A percentile compares a stretch with the other conserved stretches of the same genome.
Conservation (phyloP, 2,113 vertebrate genomes). For the Phylloscopus trochiloides region DNA sequence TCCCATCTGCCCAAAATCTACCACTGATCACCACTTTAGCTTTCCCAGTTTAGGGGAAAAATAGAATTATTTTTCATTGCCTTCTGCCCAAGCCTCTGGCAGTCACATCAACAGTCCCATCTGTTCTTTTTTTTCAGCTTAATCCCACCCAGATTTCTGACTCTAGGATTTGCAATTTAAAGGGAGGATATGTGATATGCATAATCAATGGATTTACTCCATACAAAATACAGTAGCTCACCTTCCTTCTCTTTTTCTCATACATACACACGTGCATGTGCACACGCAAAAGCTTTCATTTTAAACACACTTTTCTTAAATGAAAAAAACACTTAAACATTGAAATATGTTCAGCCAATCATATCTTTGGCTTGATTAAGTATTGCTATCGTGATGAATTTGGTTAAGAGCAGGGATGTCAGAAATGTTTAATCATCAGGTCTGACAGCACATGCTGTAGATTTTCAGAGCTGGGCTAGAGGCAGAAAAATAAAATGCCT, state of each 20-base stretch:
- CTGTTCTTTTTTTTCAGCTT: slow-evolving; percentile 71
- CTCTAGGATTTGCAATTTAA: slow-evolving; percentile 66
- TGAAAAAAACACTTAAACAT: not conserved
- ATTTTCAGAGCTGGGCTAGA: slow-evolving; percentile 10
- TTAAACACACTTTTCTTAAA: not conserved
- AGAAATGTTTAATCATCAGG: slow-evolving; percentile 37
- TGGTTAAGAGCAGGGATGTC: slow-evolving; percentile 25
- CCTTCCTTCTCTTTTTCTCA: not conserved
- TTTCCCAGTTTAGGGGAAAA: slow-evolving; percentile 61
- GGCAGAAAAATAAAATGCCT: slow-evolving; percentile 33
- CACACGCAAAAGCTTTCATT: not conserved
- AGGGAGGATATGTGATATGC: slow-evolving; percentile 3
- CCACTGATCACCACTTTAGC: slow-evolving; percentile 52
- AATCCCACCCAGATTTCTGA: slow-evolving; percentile 71
- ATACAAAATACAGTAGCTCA: not conserved
- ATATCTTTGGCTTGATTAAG: not conserved
- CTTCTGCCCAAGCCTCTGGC: slow-evolving; percentile 72
- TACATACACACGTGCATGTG: fast-evolving
- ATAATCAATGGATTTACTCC: slow-evolving; percentile 2
- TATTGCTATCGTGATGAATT: not conserved
- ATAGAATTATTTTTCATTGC: slow-evolving; percentile 56
- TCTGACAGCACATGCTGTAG: slow-evolving; percentile 22
- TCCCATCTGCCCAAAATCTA: slow-evolving; percentile 66
- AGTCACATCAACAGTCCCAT: slow-evolving; percentile 69
- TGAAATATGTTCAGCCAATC: not conserved